phyloP scores from a whole-genome alignment of 2,888 invertebrate species.

The Germaria angustata region DNA sequence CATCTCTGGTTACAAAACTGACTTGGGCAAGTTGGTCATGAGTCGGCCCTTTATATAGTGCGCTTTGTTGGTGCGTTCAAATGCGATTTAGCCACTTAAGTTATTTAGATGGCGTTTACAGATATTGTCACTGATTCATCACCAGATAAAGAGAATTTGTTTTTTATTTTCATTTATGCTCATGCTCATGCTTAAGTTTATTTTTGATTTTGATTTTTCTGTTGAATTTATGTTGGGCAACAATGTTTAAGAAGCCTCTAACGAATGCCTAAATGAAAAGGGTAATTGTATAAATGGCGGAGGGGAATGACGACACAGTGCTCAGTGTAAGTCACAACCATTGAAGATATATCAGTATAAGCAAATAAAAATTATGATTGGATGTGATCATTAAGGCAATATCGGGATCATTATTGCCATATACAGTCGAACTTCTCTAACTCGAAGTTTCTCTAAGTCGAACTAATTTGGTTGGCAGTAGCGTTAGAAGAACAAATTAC shows the following conservation, averaged over 20 bases:
- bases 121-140: slow-evolving; percentile 64
- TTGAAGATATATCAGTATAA: background rate
- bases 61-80: background rate
- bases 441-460: no score
- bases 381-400: no score
- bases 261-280: background rate
- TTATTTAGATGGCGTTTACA: slow-evolving; percentile 64
- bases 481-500: no score
- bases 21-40: background rate
- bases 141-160: slow-evolving; percentile 53
- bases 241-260: background rate
- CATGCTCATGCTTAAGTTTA: background rate
- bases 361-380: background rate
- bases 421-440: no score
- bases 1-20: slow-evolving; percentile 17
- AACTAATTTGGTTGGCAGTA: no score
- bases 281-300: background rate
- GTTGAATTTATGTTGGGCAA: slow-evolving; percentile 11
- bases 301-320: background rate
- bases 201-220: background rate
- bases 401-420: no score
- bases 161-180: slow-evolving; percentile 16
- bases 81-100: slow-evolving; percentile 52
- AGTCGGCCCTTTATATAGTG: slow-evolving; percentile 32
- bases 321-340: no score